phyloP scores from a whole-genome alignment of 2,888 invertebrate genomes.

The Sinelater perroti region DNA sequence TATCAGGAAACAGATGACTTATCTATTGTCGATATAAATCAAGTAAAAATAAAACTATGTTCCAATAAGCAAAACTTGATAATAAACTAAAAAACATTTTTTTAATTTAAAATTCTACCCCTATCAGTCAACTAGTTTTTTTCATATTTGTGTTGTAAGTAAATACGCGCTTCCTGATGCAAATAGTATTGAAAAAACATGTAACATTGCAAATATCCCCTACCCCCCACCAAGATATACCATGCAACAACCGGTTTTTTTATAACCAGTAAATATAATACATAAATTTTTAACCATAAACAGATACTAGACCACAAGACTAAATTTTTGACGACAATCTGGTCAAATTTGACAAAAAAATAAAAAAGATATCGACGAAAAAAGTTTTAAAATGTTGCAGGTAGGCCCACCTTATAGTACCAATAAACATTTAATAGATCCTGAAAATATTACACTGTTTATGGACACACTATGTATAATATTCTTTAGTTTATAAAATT shows the following conservation, averaged over 20 bases:
- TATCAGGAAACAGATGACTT: conserved; percentile 8
- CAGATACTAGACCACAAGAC: too few species aligned
- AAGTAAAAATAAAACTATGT: conserved; percentile 9
- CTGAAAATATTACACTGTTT: too few species aligned
- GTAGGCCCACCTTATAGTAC: too few species aligned
- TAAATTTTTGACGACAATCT: too few species aligned
- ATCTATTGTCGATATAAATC: conserved; percentile 8
- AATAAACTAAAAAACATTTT: conserved; percentile 14
- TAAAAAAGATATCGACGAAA: too few species aligned
- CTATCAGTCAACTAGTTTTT: conserved; percentile 11
- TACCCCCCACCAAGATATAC: background rate
- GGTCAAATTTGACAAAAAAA: too few species aligned
- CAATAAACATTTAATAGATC: too few species aligned
- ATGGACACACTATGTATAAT: too few species aligned
- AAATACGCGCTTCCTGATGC: background rate
- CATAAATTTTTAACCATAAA: too few species aligned
- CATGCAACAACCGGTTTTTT: conserved; percentile 12
- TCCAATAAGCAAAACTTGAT: background rate
- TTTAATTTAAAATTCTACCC: conserved; percentile 12
- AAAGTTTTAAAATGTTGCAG: too few species aligned
- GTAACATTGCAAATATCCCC: conserved; percentile 9
- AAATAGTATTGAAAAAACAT: conserved; percentile 1
- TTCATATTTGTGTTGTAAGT: conserved; percentile 18
- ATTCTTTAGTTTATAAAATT: too few species aligned
- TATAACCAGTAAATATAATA: too few species aligned